Conservation (phyloP, 2,113 vertebrate species). For the Polypterus bichir region DNA sequence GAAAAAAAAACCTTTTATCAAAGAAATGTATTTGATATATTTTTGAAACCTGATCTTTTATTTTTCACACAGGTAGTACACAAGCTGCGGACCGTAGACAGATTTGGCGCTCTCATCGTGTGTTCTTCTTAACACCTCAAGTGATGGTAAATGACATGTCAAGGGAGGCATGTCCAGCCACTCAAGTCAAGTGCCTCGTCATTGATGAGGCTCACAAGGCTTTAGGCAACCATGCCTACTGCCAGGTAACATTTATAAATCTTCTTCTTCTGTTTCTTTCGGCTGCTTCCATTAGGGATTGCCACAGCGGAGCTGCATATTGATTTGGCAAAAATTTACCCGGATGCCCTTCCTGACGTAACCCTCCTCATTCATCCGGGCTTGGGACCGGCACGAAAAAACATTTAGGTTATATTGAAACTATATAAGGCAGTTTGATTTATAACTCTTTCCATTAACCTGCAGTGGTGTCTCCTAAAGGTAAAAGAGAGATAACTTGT, state of each 20-base stretch:
- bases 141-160: slow-evolving; percentile 91
- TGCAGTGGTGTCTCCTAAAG: too few relatives aligned
- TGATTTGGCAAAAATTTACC: too few relatives aligned
- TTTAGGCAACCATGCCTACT: slow-evolving; percentile 87
- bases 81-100: slow-evolving; percentile 61
- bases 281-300: too few relatives aligned
- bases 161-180: slow-evolving; percentile 68
- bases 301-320: too few relatives aligned
- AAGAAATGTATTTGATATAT: background rate
- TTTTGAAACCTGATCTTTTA: background rate
- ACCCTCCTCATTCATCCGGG: too few relatives aligned
- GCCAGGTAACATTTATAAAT: slow-evolving; percentile 55
- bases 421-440: too few relatives aligned
- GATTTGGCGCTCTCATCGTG: slow-evolving; percentile 63
- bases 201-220: slow-evolving; percentile 95
- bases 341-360: too few relatives aligned
- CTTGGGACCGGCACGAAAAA: too few relatives aligned
- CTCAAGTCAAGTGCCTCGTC: slow-evolving; percentile 76
- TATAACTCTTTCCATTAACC: too few relatives aligned
- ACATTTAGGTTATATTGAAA: too few relatives aligned
- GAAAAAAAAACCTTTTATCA: background rate
- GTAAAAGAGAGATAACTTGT: too few relatives aligned
- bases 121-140: slow-evolving; percentile 91
- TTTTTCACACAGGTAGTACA: slow-evolving; percentile 56
- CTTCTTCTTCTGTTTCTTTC: too few relatives aligned